These are phyloP conservation scores for Syngnathoides biaculeatus DNA, from an alignment of 2,113 vertebrate species.

Conservation along the genomic window DNA sequence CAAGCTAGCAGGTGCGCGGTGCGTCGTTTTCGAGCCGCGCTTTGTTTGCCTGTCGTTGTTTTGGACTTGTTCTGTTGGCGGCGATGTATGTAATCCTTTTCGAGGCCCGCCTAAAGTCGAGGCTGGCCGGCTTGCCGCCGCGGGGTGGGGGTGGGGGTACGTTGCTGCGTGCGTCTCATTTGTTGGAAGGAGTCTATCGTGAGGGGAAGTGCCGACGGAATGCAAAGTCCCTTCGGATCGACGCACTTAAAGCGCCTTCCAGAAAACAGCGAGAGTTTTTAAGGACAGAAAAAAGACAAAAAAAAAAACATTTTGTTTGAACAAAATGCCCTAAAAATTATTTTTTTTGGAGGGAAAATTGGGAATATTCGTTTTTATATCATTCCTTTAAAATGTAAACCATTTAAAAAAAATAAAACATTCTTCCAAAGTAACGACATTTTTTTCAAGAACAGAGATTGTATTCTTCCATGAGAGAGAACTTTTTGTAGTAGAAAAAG, in stretches of 20 bases:
- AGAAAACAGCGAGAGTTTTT: too few relatives aligned
- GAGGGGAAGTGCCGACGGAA: constrained; percentile 1
- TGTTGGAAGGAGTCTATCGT: constrained; percentile 61
- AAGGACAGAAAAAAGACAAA: too few relatives aligned
- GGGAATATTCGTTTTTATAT: too few relatives aligned
- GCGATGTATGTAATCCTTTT: constrained; percentile 61
- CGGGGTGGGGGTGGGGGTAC: constrained; percentile 35
- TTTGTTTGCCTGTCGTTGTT: constrained; percentile 8
- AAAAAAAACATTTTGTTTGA: too few relatives aligned
- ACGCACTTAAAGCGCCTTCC: background rate
- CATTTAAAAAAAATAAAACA: too few relatives aligned
- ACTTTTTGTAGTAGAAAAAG: too few relatives aligned
- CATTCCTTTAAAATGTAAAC: too few relatives aligned
- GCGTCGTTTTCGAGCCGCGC: constrained; percentile 49
- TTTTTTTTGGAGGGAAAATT: too few relatives aligned
- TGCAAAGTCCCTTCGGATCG: background rate
- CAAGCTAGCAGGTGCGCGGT: constrained; percentile 28
- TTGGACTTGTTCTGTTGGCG: constrained; percentile 18
- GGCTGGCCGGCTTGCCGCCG: constrained; percentile 16
- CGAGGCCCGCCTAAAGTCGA: constrained; percentile 57
- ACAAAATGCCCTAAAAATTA: too few relatives aligned
- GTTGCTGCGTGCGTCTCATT: constrained; percentile 63
- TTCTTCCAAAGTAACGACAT: too few relatives aligned
- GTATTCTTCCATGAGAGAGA: too few relatives aligned
- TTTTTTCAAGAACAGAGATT: too few relatives aligned